Evolutionary conservation across 2,888 invertebrate genomes (phyloP).

Genomic region (Gryllus longicercus): DNA sequence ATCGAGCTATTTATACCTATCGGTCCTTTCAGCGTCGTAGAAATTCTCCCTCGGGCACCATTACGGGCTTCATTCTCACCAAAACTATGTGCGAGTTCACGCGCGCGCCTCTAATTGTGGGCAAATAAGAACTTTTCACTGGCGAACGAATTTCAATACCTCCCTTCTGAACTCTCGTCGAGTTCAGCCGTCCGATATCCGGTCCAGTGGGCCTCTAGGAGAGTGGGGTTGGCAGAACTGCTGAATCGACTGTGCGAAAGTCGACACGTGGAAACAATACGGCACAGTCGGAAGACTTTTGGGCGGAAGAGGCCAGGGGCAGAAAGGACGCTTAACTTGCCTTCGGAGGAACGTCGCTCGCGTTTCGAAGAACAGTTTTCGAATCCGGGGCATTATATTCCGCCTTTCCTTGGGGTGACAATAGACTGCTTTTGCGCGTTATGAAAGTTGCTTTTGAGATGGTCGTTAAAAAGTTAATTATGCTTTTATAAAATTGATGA

Average conservation of each 20-base stretch:
- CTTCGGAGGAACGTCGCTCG: neutral
- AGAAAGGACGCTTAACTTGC: neutral
- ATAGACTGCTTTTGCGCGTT: no score
- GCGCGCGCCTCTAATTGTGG: no score
- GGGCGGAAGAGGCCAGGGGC: neutral
- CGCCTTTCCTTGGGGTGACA: no score
- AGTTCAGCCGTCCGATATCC: neutral
- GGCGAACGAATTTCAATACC: neutral
- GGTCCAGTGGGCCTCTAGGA: neutral
- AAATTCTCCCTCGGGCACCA: no score
- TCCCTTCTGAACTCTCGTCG: neutral
- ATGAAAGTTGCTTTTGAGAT: no score
- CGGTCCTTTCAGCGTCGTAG: no score
- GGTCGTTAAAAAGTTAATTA: no score
- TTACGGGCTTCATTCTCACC: no score
- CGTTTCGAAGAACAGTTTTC: neutral
- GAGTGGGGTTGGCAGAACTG: neutral
- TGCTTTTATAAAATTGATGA: no score
- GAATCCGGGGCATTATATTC: neutral
- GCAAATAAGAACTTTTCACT: neutral
- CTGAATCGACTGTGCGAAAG: no score
- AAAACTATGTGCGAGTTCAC: no score
- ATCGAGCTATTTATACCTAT: no score
- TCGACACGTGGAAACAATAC: slow-evolving; percentile 3
- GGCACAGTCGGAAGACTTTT: neutral